Percentiles rank a stretch among this genome's conserved stretches.
Conservation (phyloP, 2,113 vertebrate species). For the Chaenogobius annularis region DNA sequence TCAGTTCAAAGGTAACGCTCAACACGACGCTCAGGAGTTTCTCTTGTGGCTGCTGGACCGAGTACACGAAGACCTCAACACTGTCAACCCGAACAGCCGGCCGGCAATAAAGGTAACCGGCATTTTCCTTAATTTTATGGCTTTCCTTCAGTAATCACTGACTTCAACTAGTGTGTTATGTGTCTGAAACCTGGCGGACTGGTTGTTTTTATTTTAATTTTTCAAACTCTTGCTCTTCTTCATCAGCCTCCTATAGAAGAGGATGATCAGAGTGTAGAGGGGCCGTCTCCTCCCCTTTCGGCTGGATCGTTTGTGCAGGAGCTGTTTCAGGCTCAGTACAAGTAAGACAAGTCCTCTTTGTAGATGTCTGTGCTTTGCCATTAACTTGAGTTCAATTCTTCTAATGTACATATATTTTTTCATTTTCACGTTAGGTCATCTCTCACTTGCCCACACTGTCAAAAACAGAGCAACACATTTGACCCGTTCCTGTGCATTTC, state of each 20-base stretch:
- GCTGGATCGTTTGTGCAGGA: slow-evolving; percentile 96
- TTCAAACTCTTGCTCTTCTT: slow-evolving; percentile 18
- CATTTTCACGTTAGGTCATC: slow-evolving; percentile 82
- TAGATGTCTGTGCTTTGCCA: neutral
- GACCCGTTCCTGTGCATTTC: slow-evolving; percentile 98
- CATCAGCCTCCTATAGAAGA: slow-evolving; percentile 87
- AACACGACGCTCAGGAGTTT: slow-evolving; percentile 98
- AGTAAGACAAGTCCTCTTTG: slow-evolving; percentile 71
- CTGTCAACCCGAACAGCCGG: slow-evolving; percentile 78
- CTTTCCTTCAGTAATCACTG: neutral
- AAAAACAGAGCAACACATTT: slow-evolving; percentile 98
- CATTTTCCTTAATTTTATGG: neutral
- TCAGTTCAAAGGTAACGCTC: slow-evolving; percentile 93
- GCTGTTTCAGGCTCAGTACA: slow-evolving; percentile 98
- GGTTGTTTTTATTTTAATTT: slow-evolving; percentile 6
- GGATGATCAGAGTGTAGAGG: slow-evolving; percentile 84
- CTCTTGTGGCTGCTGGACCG: slow-evolving; percentile 96
- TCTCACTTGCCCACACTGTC: slow-evolving; percentile 95
- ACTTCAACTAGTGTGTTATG: neutral
- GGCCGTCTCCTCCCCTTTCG: slow-evolving; percentile 85
- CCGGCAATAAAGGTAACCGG: slow-evolving; percentile 82
- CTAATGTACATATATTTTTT: neutral
- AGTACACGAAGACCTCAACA: slow-evolving; percentile 95
- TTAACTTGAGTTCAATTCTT: neutral
- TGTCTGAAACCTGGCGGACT: slow-evolving; percentile 4